Evolutionary conservation across 2,797 vertebrate species (phyloP).

Genomic region (Thunnus albacares): DNA sequence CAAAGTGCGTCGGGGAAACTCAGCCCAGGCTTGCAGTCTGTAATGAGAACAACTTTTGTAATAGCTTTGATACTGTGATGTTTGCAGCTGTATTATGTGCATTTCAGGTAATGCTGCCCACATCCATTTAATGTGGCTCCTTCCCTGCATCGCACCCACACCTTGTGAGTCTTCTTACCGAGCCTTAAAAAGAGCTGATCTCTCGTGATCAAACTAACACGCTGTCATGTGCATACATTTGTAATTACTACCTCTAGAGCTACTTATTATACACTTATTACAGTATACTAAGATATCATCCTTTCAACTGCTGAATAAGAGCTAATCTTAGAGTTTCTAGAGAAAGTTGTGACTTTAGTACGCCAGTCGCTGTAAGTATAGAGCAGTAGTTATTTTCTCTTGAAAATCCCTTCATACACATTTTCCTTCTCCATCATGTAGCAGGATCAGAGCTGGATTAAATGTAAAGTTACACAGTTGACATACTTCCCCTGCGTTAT

Average conservation of each 20-base stretch:
- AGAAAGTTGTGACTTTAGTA: conserved; percentile 43
- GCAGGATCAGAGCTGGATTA: conserved; percentile 31
- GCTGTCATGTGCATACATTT: conserved; percentile 68
- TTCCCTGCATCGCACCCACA: conserved; percentile 37
- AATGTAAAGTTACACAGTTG: conserved; percentile 10
- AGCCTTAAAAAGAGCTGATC: conserved; percentile 70
- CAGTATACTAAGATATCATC: conserved; percentile 42
- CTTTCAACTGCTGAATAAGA: conserved; percentile 45
- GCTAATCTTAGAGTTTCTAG: conserved; percentile 52
- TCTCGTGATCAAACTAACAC: conserved; percentile 54
- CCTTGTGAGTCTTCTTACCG: conserved; percentile 45
- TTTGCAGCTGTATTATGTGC: conserved; percentile 56
- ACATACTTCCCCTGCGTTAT: neutral
- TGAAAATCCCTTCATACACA: conserved; percentile 24
- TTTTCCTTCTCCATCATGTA: conserved; percentile 21
- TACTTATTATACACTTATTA: conserved; percentile 58
- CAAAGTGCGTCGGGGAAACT: conserved; percentile 27
- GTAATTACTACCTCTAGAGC: conserved; percentile 84
- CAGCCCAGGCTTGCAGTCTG: conserved; percentile 25
- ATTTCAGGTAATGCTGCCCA: conserved; percentile 37
- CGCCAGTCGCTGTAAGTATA: conserved; percentile 40
- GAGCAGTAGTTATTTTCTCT: conserved; percentile 34
- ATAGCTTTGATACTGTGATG: conserved; percentile 66
- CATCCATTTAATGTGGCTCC: conserved; percentile 28
- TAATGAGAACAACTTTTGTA: conserved; percentile 55